Percentiles rank a stretch among this genome's conserved stretches.
Evolutionary conservation across 2,888 invertebrate genomes (phyloP).

Genomic region (Eurois occulta): DNA sequence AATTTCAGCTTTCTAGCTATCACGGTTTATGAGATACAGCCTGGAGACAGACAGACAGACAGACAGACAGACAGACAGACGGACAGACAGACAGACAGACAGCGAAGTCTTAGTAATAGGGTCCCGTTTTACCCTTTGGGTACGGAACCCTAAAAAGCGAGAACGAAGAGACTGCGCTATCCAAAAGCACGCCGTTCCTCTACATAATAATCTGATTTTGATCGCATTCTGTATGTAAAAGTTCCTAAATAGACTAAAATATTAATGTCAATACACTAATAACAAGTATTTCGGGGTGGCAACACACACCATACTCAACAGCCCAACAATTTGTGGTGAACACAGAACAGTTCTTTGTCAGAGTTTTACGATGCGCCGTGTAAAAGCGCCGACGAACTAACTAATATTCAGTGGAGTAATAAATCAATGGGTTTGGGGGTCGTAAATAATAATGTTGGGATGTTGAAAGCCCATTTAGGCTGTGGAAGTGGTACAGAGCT

Average conservation of each 20-base stretch:
- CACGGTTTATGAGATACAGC: too few relatives aligned
- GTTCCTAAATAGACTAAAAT: background rate
- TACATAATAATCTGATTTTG: too few relatives aligned
- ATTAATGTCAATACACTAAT: conserved; percentile 5
- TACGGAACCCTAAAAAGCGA: too few relatives aligned
- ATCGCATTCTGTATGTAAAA: too few relatives aligned
- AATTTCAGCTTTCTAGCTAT: too few relatives aligned
- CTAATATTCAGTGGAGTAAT: conserved; percentile 34
- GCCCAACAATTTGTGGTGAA: conserved; percentile 20
- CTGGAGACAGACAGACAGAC: too few relatives aligned
- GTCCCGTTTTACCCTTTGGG: too few relatives aligned
- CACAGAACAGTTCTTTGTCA: conserved; percentile 41
- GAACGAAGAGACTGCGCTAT: too few relatives aligned
- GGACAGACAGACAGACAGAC: too few relatives aligned
- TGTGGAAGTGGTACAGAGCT: conserved; percentile 7
- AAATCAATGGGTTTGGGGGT: conserved; percentile 54
- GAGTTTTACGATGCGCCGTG: conserved; percentile 46
- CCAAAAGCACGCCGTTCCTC: too few relatives aligned
- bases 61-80: too few relatives aligned
- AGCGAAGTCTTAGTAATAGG: too few relatives aligned
- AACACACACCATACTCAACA: conserved; percentile 22
- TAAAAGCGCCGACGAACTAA: conserved; percentile 44
- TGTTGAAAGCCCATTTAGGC: conserved; percentile 53
- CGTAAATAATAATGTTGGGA: conserved; percentile 55
- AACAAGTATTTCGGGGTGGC: conserved; percentile 33